Evolutionary conservation across 2,888 invertebrate genomes (phyloP), one percentile per base, ranked within the genome.

Genomic region (Onthophagus sagittarius): DNA sequence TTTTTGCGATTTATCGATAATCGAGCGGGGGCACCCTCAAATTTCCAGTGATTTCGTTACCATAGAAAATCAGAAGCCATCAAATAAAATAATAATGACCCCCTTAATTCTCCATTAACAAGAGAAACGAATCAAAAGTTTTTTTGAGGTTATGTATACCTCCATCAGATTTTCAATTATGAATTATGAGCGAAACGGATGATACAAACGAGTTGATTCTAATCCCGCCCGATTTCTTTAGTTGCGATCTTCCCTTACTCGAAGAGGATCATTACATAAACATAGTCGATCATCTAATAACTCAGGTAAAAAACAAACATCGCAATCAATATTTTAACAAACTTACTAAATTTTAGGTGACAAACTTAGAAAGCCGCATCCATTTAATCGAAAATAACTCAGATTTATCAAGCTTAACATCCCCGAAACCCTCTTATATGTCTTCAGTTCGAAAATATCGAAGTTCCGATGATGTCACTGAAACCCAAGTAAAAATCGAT

Each of bases 161-260:
- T 31, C 31, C 13, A 23, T 11, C 14, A 72, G 39, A 53, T n/a
- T 62, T n/a, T 64, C 32, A 67, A 64, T 33, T 13, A 14, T 70
- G 32, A 33, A 83, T 86, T 82, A 91, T 91, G 91, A 91, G 90
- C 86, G 91, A 91, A 82, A 89, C 91, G 75, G 94, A 94, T 88
- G 94, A 94, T 86, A 95, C 94, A 3, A 94, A 95, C 85, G 90
- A 93, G 81, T 87, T 95, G 77, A 85, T 95, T 79, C 85, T 93
- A 79, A 93, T 94, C 83, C 93, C 94, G 75, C 94, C 94, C 11
- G 90, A 93, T 84, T 90, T 93, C 80, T 93, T 91, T 81, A 88
- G 91, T n/a, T 86, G 89, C 77, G 87, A 87, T 71, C 89, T 88
- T 31, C 88, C 89, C 0, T 72, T 71, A 31, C 77, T 77, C 31